Percentiles rank a stretch among this genome's conserved stretches.
These are phyloP conservation scores for Ellobium chinense DNA, from an alignment of 2,888 invertebrate species.

Conservation along the genomic window DNA sequence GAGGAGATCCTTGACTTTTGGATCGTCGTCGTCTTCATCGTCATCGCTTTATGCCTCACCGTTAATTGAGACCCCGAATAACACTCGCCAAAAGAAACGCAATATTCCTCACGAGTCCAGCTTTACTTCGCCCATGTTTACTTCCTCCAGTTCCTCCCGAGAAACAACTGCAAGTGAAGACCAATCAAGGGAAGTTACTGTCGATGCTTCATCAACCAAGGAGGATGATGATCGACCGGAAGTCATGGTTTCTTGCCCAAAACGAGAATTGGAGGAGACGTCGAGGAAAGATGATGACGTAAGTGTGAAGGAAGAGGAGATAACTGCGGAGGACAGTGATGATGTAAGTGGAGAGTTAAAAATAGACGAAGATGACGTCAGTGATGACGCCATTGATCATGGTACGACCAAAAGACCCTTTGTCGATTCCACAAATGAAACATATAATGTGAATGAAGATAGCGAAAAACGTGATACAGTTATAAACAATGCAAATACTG, in stretches of 20 bases:
- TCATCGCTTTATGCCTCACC: constrained; percentile 35
- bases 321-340: background rate
- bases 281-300: too few relatives aligned
- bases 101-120: constrained; percentile 3
- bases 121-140: constrained; percentile 13
- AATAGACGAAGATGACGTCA: background rate
- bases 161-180: constrained; percentile 6
- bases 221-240: background rate
- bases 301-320: background rate
- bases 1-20: background rate
- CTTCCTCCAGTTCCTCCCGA: constrained; percentile 20
- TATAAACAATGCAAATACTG: too few relatives aligned
- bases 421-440: too few relatives aligned
- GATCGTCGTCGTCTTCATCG: constrained; percentile 25
- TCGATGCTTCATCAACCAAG: background rate
- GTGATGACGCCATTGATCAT: background rate
- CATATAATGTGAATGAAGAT: background rate
- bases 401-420: too few relatives aligned
- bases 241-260: background rate
- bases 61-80: background rate
- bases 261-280: too few relatives aligned
- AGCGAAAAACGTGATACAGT: background rate
- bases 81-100: background rate
- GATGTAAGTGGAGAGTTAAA: background rate
- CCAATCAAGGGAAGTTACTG: background rate